A percentile compares a stretch with the other conserved stretches of the same genome.
phyloP scores from a whole-genome alignment of 2,797 vertebrate genomes.

The Diplodus puntazzo region DNA sequence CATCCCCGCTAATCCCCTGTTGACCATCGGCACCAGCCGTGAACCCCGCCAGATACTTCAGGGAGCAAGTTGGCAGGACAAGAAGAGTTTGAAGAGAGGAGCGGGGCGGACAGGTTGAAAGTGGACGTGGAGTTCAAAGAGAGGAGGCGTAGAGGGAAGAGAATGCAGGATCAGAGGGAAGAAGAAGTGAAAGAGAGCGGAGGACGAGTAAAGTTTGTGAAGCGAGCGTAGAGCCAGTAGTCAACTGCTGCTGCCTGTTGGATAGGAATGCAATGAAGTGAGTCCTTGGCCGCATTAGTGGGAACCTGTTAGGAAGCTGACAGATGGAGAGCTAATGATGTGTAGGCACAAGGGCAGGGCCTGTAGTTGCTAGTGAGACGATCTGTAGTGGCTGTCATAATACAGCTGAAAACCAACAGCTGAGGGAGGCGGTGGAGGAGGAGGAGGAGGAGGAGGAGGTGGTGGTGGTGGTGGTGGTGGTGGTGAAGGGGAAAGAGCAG shows the following conservation, averaged over 20 bases:
- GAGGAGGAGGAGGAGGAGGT: constrained; percentile 10
- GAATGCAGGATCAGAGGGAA: neutral
- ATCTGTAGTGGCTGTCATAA: constrained; percentile 80
- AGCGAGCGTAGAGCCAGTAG: neutral
- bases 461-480: constrained; percentile 1
- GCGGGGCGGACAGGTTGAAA: constrained; percentile 49
- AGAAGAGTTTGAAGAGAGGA: constrained; percentile 28
- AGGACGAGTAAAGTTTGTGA: constrained; percentile 10
- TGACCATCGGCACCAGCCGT: constrained; percentile 63
- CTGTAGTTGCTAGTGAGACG: constrained; percentile 77
- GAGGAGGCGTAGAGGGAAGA: neutral
- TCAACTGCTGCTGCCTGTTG: constrained; percentile 42
- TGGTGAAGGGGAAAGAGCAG: constrained; percentile 40
- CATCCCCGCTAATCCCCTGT: constrained; percentile 68
- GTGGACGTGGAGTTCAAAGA: constrained; percentile 16
- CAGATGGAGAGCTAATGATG: constrained; percentile 84
- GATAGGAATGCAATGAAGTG: constrained; percentile 69
- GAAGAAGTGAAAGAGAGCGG: neutral
- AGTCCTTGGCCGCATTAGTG: constrained; percentile 75
- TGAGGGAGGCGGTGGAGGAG: constrained; percentile 57
- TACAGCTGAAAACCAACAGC: constrained; percentile 78
- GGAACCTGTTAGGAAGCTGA: constrained; percentile 82
- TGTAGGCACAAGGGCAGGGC: constrained; percentile 74
- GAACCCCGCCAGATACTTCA: constrained; percentile 62
- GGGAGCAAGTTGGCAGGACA: constrained; percentile 43